Evolutionary conservation across 2,113 vertebrate species (phyloP).

Genomic region (Calypte anna): DNA sequence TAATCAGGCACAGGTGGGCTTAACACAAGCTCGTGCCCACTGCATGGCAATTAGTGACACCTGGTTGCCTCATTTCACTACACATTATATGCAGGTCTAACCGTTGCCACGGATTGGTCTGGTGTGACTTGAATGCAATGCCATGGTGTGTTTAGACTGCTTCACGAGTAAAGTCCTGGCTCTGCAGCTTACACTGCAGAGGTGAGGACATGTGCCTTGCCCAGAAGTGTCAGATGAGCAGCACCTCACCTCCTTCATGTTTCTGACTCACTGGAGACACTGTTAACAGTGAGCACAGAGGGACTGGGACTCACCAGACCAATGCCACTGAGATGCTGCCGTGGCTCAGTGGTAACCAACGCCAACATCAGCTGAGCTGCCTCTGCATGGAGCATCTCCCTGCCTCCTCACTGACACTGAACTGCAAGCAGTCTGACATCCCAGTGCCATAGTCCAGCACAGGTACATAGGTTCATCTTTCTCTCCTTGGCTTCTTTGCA

Average conservation of each 20-base stretch:
- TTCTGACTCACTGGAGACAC: background rate
- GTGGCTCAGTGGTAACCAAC: accelerated
- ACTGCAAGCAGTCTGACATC: background rate
- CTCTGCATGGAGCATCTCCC: background rate
- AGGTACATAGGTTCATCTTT: background rate
- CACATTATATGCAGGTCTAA: background rate
- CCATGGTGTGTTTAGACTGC: background rate
- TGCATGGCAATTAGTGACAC: too few species aligned
- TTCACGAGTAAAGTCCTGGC: background rate
- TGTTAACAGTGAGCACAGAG: accelerated
- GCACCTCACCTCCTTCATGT: background rate
- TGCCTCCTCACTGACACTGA: accelerated
- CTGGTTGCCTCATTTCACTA: too few species aligned
- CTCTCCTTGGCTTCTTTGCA: background rate
- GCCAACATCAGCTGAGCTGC: background rate
- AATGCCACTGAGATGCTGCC: background rate
- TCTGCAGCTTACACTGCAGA: background rate
- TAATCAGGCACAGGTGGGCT: too few species aligned
- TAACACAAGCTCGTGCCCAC: too few species aligned
- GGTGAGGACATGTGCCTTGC: background rate
- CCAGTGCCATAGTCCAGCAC: accelerated
- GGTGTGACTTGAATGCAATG: background rate
- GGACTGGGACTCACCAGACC: accelerated
- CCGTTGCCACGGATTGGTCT: accelerated
- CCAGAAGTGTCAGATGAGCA: background rate